Conservation (phyloP, 2,113 vertebrate species). For the Ammodytes marinus region DNA sequence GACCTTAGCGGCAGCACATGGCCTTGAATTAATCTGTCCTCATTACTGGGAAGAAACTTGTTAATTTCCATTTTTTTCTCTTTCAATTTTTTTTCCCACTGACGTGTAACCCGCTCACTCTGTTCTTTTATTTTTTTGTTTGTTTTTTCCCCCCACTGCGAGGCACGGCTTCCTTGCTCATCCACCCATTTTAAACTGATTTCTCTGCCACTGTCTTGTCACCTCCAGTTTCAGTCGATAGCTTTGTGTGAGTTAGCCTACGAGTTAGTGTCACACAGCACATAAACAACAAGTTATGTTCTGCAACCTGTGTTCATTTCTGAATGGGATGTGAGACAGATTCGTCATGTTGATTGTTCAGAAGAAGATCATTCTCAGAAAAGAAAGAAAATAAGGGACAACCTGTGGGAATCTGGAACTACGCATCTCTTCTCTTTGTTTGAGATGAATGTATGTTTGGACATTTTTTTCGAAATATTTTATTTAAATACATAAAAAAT, state of each 20-base stretch:
- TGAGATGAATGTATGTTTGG: no score
- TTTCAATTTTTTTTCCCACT: conserved; percentile 35
- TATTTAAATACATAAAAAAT: no score
- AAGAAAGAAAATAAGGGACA: neutral
- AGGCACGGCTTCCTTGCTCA: conserved; percentile 24
- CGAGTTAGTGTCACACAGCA: conserved; percentile 41
- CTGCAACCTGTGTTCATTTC: conserved; percentile 7
- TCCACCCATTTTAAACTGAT: conserved; percentile 47
- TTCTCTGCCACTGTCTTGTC: conserved; percentile 59
- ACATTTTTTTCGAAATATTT: no score
- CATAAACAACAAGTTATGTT: conserved; percentile 32
- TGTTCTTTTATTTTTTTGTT: neutral
- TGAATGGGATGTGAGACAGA: conserved; percentile 1
- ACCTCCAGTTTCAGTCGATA: conserved; percentile 42
- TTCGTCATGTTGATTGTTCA: conserved; percentile 20
- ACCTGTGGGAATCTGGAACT: no score
- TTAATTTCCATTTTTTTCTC: conserved; percentile 57
- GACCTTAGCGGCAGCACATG: conserved; percentile 31
- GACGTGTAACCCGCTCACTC: neutral
- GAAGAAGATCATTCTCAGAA: neutral
- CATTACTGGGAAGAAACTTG: conserved; percentile 56
- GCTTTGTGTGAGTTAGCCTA: conserved; percentile 45
- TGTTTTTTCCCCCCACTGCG: neutral
- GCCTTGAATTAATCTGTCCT: conserved; percentile 63
- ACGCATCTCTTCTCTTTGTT: no score